These are phyloP conservation scores for Apamea epomidion DNA, from an alignment of 2,888 invertebrate genomes.

Conservation along the genomic window DNA sequence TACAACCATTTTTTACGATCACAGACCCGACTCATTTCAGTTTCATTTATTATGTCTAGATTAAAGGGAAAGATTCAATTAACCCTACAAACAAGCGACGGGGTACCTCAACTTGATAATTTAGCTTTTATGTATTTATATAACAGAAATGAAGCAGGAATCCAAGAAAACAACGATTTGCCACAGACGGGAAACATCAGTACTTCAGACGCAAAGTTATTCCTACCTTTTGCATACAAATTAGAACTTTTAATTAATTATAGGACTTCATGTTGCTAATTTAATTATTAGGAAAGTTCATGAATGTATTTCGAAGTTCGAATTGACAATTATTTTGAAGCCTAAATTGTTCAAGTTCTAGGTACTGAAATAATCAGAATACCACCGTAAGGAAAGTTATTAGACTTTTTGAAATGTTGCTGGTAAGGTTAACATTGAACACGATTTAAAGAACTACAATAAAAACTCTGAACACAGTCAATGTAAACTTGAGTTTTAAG, in stretches of 20 bases:
- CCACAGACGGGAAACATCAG: constrained; percentile 40
- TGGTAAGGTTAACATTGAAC: background rate
- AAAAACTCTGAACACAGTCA: no score
- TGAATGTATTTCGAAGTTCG: constrained; percentile 64
- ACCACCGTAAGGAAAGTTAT: background rate
- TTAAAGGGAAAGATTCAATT: constrained; percentile 81
- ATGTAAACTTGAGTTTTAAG: background rate
- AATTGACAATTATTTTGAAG: constrained; percentile 62
- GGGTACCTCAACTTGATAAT: constrained; percentile 70
- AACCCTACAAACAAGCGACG: constrained; percentile 77
- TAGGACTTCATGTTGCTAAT: constrained; percentile 68
- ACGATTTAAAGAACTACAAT: background rate
- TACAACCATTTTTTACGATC: constrained; percentile 2
- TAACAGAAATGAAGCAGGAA: constrained; percentile 58
- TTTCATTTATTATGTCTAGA: constrained; percentile 69
- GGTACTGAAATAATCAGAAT: background rate
- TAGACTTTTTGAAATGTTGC: background rate
- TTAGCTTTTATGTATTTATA: constrained; percentile 73
- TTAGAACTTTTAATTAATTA: constrained; percentile 74
- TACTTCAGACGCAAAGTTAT: constrained; percentile 56
- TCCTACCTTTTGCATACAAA: constrained; percentile 68
- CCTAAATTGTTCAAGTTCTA: constrained; percentile 36
- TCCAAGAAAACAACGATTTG: constrained; percentile 54
- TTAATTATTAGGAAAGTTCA: constrained; percentile 68
- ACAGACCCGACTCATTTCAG: constrained; percentile 7